These are phyloP conservation scores for Drosophila obscura DNA, from an alignment of 1,140 invertebrate species.

Conservation along the genomic window DNA sequence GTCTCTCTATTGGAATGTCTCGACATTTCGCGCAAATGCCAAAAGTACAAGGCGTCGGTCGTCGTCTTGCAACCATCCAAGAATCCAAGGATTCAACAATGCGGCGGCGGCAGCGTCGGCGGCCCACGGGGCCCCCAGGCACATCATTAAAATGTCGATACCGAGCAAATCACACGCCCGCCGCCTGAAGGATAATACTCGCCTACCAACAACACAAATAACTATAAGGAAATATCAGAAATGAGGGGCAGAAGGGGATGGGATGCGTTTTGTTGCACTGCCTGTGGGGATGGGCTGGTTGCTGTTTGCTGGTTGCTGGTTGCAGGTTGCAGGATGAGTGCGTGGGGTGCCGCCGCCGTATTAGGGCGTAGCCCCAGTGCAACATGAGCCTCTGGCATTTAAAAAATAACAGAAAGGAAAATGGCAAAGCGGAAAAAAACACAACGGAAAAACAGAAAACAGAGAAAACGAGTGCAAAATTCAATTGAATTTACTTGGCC, in stretches of 20 bases:
- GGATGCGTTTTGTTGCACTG: constrained; percentile 45
- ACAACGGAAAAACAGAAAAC: constrained; percentile 40
- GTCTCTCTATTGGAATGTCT: constrained; percentile 52
- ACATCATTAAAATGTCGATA: constrained; percentile 83
- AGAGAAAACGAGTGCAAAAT: constrained; percentile 70
- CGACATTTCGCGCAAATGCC: constrained; percentile 65
- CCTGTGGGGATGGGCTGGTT: neutral
- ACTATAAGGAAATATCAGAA: constrained; percentile 42
- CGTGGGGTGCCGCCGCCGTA: constrained; percentile 9
- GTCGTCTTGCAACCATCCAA: constrained; percentile 18
- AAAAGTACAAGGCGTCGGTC: constrained; percentile 67
- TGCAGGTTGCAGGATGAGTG: neutral
- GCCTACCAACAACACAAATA: constrained; percentile 17
- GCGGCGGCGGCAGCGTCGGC: constrained; percentile 20
- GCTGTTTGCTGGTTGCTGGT: neutral
- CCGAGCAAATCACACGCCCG: constrained; percentile 81
- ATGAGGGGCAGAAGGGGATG: constrained; percentile 1
- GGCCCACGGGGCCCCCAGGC: constrained; percentile 62
- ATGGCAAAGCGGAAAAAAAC: constrained; percentile 1
- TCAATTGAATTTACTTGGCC: constrained; percentile 80
- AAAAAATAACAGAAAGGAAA: constrained; percentile 9
- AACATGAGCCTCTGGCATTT: constrained; percentile 75
- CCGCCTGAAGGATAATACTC: constrained; percentile 65
- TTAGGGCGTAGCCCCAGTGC: constrained; percentile 66
- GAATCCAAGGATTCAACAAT: constrained; percentile 25